A percentile compares a stretch with the other conserved stretches of the same genome.
Conservation (phyloP, 2,797 vertebrate species). For the Sebastes iracundus region DNA sequence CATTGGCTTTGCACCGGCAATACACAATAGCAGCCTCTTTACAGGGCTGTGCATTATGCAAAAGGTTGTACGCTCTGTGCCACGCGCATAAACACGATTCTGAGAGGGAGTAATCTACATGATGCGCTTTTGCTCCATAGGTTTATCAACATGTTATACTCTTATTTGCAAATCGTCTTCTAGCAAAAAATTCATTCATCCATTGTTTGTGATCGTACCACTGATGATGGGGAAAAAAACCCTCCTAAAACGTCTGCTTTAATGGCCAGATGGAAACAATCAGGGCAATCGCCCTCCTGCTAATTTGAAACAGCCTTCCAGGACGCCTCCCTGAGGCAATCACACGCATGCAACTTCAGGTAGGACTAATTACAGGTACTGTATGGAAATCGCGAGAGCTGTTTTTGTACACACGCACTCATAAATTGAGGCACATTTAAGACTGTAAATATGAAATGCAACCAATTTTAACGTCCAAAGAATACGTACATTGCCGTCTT, state of each 20-base stretch:
- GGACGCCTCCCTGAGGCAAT: conserved; percentile 80
- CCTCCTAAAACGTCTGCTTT: conserved; percentile 58
- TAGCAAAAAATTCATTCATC: conserved; percentile 27
- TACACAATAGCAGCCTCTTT: conserved; percentile 45
- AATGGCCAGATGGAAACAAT: conserved; percentile 84
- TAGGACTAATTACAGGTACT: conserved; percentile 80
- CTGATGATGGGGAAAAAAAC: conserved; percentile 30
- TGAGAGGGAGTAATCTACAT: conserved; percentile 10
- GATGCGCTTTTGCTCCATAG: conserved; percentile 12
- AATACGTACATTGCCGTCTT: conserved; percentile 26
- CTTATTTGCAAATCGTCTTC: conserved; percentile 35
- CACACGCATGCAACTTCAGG: conserved; percentile 75
- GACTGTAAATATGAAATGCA: conserved; percentile 45
- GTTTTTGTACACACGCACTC: conserved; percentile 42
- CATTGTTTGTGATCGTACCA: conserved; percentile 29
- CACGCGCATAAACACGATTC: conserved; percentile 9
- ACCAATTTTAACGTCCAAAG: conserved; percentile 34
- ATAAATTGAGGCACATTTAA: conserved; percentile 57
- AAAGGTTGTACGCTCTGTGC: conserved; percentile 20
- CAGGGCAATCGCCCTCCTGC: conserved; percentile 77
- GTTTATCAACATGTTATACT: background rate
- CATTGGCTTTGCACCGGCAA: conserved; percentile 44
- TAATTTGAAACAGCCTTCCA: conserved; percentile 81
- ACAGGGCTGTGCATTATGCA: conserved; percentile 58
- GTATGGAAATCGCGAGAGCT: conserved; percentile 66